A percentile compares a stretch with the other conserved stretches of the same genome.
phyloP scores from a whole-genome alignment of 2,113 vertebrate species.

The Pogona vitticeps region DNA sequence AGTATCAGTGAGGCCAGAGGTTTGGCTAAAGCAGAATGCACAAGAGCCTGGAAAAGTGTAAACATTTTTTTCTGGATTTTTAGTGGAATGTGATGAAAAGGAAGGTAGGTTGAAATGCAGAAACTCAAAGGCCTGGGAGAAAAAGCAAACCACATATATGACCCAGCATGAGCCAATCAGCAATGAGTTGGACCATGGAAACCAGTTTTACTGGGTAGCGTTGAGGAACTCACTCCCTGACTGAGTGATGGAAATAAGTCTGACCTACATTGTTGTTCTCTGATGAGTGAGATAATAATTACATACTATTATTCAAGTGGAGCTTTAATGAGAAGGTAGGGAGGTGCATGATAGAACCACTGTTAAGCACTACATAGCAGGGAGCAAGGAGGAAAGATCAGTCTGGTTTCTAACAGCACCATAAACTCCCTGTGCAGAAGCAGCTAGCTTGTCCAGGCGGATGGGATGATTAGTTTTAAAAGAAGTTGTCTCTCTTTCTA shows the following conservation, averaged over 20 bases:
- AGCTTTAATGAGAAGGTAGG: background rate
- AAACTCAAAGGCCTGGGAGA: no score
- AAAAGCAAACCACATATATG: background rate
- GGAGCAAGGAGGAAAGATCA: background rate
- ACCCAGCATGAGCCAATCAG: background rate
- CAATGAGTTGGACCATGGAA: background rate
- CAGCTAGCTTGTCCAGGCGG: background rate
- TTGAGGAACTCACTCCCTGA: background rate
- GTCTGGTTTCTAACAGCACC: background rate
- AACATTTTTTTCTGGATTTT: background rate
- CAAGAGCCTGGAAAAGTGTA: background rate
- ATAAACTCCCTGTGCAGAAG: background rate
- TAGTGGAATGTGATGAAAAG: background rate
- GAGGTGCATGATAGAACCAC: background rate
- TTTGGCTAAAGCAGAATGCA: background rate
- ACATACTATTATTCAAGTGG: background rate
- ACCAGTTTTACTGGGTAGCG: background rate
- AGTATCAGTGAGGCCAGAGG: background rate
- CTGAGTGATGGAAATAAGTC: background rate
- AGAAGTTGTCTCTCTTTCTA: no score
- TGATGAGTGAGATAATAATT: background rate
- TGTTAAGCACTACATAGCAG: background rate
- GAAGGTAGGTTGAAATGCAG: background rate
- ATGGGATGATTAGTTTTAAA: background rate
- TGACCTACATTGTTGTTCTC: background rate